Conservation (phyloP, 2,113 vertebrate genomes). For the Lota lota region DNA sequence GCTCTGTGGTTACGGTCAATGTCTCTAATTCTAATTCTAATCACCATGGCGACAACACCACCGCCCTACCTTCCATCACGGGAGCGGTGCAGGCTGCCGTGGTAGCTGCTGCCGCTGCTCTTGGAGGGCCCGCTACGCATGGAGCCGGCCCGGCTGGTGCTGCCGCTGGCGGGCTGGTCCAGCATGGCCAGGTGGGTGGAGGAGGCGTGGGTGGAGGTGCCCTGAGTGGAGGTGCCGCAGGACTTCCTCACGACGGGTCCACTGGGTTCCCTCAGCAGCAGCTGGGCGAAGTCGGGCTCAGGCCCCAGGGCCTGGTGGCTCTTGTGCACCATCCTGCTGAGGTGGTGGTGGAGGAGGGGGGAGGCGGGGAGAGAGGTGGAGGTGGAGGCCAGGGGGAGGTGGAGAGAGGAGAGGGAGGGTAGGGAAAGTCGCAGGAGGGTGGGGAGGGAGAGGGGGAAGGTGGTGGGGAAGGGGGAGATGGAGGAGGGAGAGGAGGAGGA, state of each 20-base stretch:
- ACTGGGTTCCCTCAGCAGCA: slow-evolving; percentile 88
- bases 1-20: no score
- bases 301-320: slow-evolving; percentile 88
- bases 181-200: slow-evolving; percentile 92
- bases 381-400: slow-evolving; percentile 26
- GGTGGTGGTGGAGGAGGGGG: background rate
- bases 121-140: slow-evolving; percentile 89
- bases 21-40: no score
- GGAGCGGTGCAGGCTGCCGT: slow-evolving; percentile 89
- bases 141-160: slow-evolving; percentile 84
- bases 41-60: no score
- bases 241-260: slow-evolving; percentile 90
- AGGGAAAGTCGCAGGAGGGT: slow-evolving; percentile 45
- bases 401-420: slow-evolving; percentile 21
- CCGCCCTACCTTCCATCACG: slow-evolving; percentile 84
- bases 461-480: slow-evolving; percentile 19
- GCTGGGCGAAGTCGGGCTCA: slow-evolving; percentile 92
- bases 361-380: background rate
- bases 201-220: slow-evolving; percentile 94
- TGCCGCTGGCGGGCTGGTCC: slow-evolving; percentile 84
- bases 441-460: slow-evolving; percentile 46
- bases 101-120: slow-evolving; percentile 95
- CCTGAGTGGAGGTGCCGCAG: slow-evolving; percentile 93
- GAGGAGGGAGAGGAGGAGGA: slow-evolving; percentile 50
- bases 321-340: slow-evolving; percentile 80